phyloP scores from a whole-genome alignment of 2,113 vertebrate species.

The Mormyrus iriodes region DNA sequence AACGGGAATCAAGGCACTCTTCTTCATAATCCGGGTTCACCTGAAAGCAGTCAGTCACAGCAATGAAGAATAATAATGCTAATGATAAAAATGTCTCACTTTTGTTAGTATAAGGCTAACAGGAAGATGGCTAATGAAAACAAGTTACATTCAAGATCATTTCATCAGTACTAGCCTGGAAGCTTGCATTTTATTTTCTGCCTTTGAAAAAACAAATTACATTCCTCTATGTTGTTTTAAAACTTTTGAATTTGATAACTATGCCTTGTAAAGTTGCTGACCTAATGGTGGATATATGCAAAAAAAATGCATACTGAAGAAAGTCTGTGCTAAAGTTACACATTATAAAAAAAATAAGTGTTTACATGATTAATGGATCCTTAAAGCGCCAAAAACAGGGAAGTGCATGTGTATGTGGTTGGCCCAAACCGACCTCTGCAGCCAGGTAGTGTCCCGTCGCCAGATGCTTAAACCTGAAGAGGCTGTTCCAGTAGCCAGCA shows the following conservation, averaged over 20 bases:
- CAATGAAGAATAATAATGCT: background rate
- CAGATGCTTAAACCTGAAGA: conserved; percentile 96
- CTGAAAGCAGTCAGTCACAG: conserved; percentile 54
- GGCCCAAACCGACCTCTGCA: conserved; percentile 75
- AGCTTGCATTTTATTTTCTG: background rate
- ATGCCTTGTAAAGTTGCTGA: background rate
- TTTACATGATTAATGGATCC: background rate
- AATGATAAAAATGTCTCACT: background rate
- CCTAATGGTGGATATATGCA: background rate
- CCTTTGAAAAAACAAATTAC: background rate
- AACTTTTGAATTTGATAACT: background rate
- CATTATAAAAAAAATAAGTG: background rate
- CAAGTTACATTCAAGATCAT: background rate
- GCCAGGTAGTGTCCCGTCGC: conserved; percentile 95
- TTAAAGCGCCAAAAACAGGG: background rate
- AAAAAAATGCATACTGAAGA: background rate
- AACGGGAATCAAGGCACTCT: conserved; percentile 82
- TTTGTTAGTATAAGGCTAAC: background rate
- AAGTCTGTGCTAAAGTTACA: background rate
- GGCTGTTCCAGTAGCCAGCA: conserved; percentile 96
- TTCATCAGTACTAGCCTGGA: background rate
- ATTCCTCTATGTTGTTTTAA: background rate
- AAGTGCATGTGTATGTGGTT: background rate
- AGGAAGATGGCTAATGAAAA: background rate
- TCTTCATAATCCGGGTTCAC: conserved; percentile 96